Conservation (phyloP, 1,140 invertebrate genomes). For the Drosophila trapezifrons region DNA sequence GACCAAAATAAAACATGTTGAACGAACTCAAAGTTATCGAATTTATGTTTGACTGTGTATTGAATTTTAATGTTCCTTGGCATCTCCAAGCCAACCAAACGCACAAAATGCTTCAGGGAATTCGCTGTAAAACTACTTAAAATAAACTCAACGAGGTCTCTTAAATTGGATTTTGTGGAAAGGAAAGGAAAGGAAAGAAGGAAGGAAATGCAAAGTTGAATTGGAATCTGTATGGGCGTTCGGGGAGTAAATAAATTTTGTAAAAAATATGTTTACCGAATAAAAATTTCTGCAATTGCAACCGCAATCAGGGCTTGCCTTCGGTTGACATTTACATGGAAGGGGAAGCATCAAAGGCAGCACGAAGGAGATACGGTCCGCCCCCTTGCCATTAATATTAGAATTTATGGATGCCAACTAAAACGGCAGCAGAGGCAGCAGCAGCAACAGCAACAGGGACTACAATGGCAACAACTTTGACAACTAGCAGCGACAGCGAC, state of each 20-base stretch:
- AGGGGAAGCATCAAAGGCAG: conserved; percentile 76
- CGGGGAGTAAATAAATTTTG: conserved; percentile 60
- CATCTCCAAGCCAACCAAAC: conserved; percentile 44
- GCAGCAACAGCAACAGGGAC: conserved; percentile 22
- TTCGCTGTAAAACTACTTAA: conserved; percentile 75
- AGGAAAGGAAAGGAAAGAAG: neutral
- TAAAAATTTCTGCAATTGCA: conserved; percentile 65
- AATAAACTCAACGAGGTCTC: conserved; percentile 65
- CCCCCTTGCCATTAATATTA: conserved; percentile 72
- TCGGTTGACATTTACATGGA: conserved; percentile 76
- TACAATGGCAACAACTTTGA: conserved; percentile 59
- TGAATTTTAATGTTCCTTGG: conserved; percentile 73
- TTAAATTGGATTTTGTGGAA: conserved; percentile 70
- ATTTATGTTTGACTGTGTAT: conserved; percentile 78
- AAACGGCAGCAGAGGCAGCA: conserved; percentile 40
- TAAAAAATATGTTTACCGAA: conserved; percentile 73
- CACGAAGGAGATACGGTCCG: conserved; percentile 26
- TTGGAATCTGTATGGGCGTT: conserved; percentile 41
- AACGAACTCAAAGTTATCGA: conserved; percentile 75
- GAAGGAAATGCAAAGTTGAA: conserved; percentile 27
- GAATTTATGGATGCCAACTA: conserved; percentile 80
- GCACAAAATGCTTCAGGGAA: conserved; percentile 62
- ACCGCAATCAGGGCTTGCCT: conserved; percentile 62
- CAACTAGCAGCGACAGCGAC: conserved; percentile 55
- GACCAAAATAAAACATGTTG: conserved; percentile 76